Base-by-base conservation (phyloP, 2,888 invertebrate genomes). In the Lasius fuliginosus region DNA sequence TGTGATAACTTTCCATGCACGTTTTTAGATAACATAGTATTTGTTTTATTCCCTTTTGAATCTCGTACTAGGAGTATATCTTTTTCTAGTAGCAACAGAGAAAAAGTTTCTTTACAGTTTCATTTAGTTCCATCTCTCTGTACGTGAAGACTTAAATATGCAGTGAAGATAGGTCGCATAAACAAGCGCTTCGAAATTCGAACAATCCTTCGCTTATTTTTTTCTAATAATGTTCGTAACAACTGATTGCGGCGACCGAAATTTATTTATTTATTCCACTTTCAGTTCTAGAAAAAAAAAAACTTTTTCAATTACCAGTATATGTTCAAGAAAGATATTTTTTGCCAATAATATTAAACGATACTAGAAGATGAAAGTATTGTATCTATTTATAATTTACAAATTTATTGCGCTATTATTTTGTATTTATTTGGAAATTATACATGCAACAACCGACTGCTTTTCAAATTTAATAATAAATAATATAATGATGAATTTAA, bases 221-320 rank as follows among this genome's bases (percentile, higher is more conserved):
- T 75, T 75, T 75, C 64, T 75, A 75, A 75, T 49, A 64, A 75
- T 30, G 23, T 64, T 74, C 33, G 15, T 33, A 58, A 64, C 33
- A 64, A 75, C 62, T 33, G 46, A 76, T 64, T 11, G 49, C 8
- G 23, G 46, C 64, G 46, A 76, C 33, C 15, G 23, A 30, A 75
- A 64, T 75, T 75, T 12, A 1, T 46, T 9, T 11, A 4, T 64
- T 64, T 64, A 49, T 64, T 46, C 15, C 42, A 64, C 18, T 64
- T 75, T 49, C 4, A 75, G 1, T 64, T 12, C 18, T 64, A 36
- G 49, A 64, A 23, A 75, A 15, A n/a, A n/a, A 3, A 6, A 49
- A 73, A 60, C 36, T 49, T 49, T 73, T 33, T 49, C 23, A 3
- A 53, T 42, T 33, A 23, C 15, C 5, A 36, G 33, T 46, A 1